A percentile compares a stretch with the other conserved stretches of the same genome.
These are phyloP conservation scores for Nipponia nippon DNA, from an alignment of 2,113 vertebrate genomes.

Conservation along the genomic window DNA sequence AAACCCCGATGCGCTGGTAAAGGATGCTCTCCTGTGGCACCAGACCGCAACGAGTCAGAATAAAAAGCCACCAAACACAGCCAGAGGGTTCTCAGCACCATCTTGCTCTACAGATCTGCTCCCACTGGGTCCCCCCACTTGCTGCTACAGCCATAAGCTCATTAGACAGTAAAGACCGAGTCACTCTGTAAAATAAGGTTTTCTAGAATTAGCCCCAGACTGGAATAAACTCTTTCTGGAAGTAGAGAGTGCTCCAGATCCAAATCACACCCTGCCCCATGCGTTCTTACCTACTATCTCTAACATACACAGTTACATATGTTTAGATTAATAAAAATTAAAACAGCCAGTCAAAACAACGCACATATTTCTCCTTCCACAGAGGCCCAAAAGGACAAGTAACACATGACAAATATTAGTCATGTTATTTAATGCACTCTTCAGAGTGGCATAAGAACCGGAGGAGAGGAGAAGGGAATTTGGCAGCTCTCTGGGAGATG, in stretches of 20 bases:
- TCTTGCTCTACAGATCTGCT: background rate
- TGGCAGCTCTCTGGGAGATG: background rate
- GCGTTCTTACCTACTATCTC: fast-evolving
- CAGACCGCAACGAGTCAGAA: fast-evolving
- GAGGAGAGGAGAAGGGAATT: background rate
- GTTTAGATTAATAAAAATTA: background rate
- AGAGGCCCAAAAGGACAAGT: background rate
- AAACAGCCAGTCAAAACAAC: background rate
- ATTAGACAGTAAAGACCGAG: background rate
- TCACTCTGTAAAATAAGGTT: fast-evolving
- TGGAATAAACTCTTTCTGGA: background rate
- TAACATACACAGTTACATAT: fast-evolving
- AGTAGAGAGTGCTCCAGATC: background rate
- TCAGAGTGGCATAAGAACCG: background rate
- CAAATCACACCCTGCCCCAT: background rate
- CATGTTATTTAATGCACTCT: background rate
- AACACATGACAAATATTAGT: background rate
- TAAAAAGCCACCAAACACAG: background rate
- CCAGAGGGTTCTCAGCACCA: background rate
- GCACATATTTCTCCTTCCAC: background rate
- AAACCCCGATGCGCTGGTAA: background rate
- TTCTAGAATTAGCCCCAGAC: background rate
- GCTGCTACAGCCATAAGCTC: background rate
- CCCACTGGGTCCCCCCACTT: background rate
- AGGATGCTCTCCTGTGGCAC: background rate